These are phyloP conservation scores for Acleris holmiana DNA, from an alignment of 2,888 invertebrate genomes.

Conservation along the genomic window DNA sequence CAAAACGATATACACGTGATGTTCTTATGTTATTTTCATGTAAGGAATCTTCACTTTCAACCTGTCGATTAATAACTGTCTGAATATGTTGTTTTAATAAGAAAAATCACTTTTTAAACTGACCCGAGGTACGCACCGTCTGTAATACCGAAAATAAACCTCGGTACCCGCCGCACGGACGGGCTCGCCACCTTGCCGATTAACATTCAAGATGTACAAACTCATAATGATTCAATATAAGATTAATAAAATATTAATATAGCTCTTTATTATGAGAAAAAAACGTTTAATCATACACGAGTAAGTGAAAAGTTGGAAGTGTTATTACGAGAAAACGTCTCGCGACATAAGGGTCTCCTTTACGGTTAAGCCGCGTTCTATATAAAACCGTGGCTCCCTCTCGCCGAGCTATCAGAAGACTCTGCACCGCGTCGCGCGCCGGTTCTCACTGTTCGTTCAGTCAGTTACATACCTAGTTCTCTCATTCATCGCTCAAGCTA, in stretches of 20 bases:
- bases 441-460: neutral
- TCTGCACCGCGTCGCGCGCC: constrained; percentile 8
- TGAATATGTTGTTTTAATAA: constrained; percentile 13
- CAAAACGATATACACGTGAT: neutral
- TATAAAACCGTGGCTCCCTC: constrained; percentile 26
- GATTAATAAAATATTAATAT: neutral
- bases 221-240: constrained; percentile 9
- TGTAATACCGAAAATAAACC: constrained; percentile 23
- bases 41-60: constrained; percentile 19
- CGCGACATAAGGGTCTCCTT: constrained; percentile 14
- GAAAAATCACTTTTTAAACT: constrained; percentile 33
- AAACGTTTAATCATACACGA: constrained; percentile 23
- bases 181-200: neutral
- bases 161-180: neutral
- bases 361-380: constrained; percentile 12
- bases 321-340: constrained; percentile 32
- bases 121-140: constrained; percentile 23
- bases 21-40: constrained; percentile 10
- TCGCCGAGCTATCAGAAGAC: neutral
- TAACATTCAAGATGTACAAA: constrained; percentile 25
- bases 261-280: constrained; percentile 6
- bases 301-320: constrained; percentile 33
- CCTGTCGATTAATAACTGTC: constrained; percentile 5
- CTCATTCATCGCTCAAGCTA: neutral
- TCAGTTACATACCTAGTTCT: too few species aligned